Evolutionary conservation across 2,113 vertebrate species (phyloP), one percentile per base, ranked within the genome.

Genomic region (Scophthalmus maximus): DNA sequence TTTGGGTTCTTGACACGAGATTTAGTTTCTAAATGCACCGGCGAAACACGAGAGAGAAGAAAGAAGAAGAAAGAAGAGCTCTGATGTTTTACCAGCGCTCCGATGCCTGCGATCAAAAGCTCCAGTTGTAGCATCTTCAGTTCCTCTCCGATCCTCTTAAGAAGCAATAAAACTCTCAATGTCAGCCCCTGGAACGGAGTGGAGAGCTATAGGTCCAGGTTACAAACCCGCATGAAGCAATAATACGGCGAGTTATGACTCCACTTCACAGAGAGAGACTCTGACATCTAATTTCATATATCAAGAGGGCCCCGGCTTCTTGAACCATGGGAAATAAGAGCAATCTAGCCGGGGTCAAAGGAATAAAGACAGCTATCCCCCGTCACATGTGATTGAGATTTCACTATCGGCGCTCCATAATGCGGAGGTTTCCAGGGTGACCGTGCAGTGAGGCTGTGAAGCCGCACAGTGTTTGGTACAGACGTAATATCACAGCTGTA

Each of bases 271-370:
- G n/a, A 51, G 55, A 78, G 71, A 78, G 77, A 86, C 55, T 68
- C 73, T 70, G 75, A 85, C 85, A 80, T 85, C 75, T 76, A 65
- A 89, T 85, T 82, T 76, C 70, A 62, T 47, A 80, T 71, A 85
- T 83, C 76, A 75, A 75, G 82, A 77, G 74, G 78, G 22, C 60
- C n/a, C 30, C 3, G 68, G 55, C 67, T 71, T 73, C 6, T 18
- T 46, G 76, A 82, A 77, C 76, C 84, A 22, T 55, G 86, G 80
- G 77, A 87, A 91, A 88, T 85, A 87, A 87, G 85, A 86, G 67
- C 79, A 83, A 83, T 89, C 68, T 79, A 27, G 8, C 25, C 2
- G 5, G 68, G 82, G 82, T 88, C 84, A 86, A 76, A 84, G 72
- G 68, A 67, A 77, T 68, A 36, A 70, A 67, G 65, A 61, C 8